phyloP scores from a whole-genome alignment of 2,797 vertebrate species.

The Tokudaia tokunoshimensis region DNA sequence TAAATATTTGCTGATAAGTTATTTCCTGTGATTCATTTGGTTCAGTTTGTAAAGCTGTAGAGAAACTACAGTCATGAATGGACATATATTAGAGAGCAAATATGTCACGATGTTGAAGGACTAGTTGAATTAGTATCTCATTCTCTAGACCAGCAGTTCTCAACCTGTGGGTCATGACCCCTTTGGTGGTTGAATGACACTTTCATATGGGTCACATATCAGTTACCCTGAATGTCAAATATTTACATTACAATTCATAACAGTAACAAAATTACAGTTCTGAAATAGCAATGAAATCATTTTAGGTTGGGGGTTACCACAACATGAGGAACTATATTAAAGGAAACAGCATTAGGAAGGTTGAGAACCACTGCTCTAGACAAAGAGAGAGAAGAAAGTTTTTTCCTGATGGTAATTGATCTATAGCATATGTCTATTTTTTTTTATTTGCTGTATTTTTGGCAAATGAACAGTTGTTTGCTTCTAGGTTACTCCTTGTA shows the following conservation, averaged over 20 bases:
- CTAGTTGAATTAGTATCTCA: background rate
- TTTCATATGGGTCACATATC: background rate
- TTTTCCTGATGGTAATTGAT: background rate
- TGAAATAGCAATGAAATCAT: no score
- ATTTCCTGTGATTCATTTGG: slow-evolving; percentile 14
- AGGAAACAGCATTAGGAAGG: background rate
- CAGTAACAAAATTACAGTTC: background rate
- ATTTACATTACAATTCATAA: background rate
- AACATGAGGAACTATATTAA: background rate
- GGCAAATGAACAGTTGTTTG: slow-evolving; percentile 21
- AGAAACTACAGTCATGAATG: background rate
- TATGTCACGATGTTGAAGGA: background rate
- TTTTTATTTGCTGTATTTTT: background rate
- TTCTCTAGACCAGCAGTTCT: background rate
- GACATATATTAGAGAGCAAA: background rate
- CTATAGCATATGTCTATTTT: background rate
- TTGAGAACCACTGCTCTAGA: background rate
- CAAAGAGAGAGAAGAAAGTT: background rate
- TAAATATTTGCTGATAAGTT: slow-evolving; percentile 36
- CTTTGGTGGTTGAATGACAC: background rate
- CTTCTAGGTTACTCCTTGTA: background rate
- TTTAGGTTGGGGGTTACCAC: no score
- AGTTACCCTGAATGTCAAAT: background rate
- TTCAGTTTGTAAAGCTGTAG: background rate
- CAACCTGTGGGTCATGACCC: background rate